phyloP scores from a whole-genome alignment of 1,140 invertebrate species.

The Choristoneura fumiferana region DNA sequence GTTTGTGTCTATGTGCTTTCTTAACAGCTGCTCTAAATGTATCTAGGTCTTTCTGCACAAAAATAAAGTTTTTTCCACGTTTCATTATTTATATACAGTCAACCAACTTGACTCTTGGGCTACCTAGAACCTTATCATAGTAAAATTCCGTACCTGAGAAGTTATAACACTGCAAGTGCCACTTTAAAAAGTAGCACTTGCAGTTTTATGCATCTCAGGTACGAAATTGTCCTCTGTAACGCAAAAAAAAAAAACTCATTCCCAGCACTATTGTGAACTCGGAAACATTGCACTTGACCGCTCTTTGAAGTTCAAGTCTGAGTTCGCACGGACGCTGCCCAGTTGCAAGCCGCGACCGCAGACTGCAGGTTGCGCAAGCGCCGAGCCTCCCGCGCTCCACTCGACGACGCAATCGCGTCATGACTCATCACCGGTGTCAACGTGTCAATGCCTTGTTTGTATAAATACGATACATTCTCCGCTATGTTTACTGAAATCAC shows the following conservation, averaged over 20 bases:
- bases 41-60: too few relatives aligned
- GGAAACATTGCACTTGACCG: slow-evolving; percentile 49
- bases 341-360: slow-evolving; percentile 4
- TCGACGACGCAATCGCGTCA: slow-evolving; percentile 37
- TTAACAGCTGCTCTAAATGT: too few relatives aligned
- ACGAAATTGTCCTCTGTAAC: too few relatives aligned
- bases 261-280: slow-evolving; percentile 5
- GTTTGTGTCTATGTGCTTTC: too few relatives aligned
- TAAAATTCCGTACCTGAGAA: too few relatives aligned
- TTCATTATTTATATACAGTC: too few relatives aligned
- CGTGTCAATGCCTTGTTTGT: slow-evolving; percentile 55
- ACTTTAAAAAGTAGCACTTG: too few relatives aligned
- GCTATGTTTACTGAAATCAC: slow-evolving; percentile 48
- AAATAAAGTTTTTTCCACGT: too few relatives aligned
- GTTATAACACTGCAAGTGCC: too few relatives aligned
- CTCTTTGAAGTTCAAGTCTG: slow-evolving; percentile 52
- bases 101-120: too few relatives aligned
- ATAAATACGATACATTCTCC: slow-evolving; percentile 50
- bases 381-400: slow-evolving; percentile 26
- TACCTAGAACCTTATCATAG: too few relatives aligned
- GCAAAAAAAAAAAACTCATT: background rate
- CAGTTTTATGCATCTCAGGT: too few relatives aligned
- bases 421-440: slow-evolving; percentile 64
- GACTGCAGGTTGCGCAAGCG: slow-evolving; percentile 43
- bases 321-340: slow-evolving; percentile 25